Evolutionary conservation across 2,113 vertebrate species (phyloP), one percentile per base, ranked within the genome.

Genomic region (Trichomycterus rosablanca): DNA sequence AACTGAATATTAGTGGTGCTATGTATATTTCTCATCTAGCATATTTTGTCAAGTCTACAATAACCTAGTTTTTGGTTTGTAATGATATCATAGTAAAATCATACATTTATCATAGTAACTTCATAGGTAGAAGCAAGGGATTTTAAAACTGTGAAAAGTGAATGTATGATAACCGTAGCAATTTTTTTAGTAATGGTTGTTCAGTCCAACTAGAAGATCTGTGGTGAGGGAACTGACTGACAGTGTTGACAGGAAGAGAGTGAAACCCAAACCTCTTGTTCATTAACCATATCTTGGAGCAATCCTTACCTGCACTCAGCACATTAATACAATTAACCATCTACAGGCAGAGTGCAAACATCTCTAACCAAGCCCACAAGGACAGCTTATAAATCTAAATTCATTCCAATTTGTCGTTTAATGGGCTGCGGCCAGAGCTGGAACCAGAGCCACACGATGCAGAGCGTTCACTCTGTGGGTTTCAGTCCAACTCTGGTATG

Each of bases 401-500:
- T 42, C 20, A n/a, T 16, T 43, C 24, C 35, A 62, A 42, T 53
- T 44, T 63, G 23, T 62, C 34, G 11, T 5, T 30, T 52, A 52
- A 35, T 53, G 26, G 40, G 8, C 14, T 34, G 26, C 16, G n/a
- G 34, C 37, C 23, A 39, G 24, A 30, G n/a, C n/a, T n/a, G n/a
- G n/a, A n/a, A 50, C 23, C 20, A 24, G 23, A 26, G 22, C 57
- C 35, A 23, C 10, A 22, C 30, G 48, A 48, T 61, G 30, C 43
- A 39, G 30, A 26, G 30, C 39, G 44, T 18, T 52, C 46, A n/a
- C n/a, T 19, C 37, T 24, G 11, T n/a, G 10, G 15, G 12, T 53
- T 32, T 63, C 42, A 35, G 39, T 28, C 40, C 30, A 42, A 12
- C 30, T 58, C 39, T 54, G 28, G 20, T 67, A 49, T 50, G 49